Conservation (phyloP, 2,797 vertebrate species). For the Astyanax mexicanus region DNA sequence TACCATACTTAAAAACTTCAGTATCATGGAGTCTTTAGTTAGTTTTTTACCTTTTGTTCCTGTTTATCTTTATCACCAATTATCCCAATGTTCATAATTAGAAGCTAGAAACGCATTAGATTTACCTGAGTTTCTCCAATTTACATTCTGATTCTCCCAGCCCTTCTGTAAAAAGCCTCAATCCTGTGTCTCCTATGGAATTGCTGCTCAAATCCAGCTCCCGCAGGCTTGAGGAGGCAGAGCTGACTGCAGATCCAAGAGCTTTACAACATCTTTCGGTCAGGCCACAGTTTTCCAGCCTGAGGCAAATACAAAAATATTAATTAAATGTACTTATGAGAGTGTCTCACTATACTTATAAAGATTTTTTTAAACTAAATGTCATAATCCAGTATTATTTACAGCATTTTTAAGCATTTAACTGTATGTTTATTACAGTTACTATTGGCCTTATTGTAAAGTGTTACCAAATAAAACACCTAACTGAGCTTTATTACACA, state of each 20-base stretch:
- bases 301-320: slow-evolving; percentile 28
- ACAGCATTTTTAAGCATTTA: too few species aligned
- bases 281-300: slow-evolving; percentile 54
- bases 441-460: too few species aligned
- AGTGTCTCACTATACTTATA: too few species aligned
- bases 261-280: slow-evolving; percentile 52
- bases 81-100: neutral
- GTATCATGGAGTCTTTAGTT: too few species aligned
- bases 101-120: neutral
- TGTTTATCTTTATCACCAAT: neutral
- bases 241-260: slow-evolving; percentile 35
- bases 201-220: slow-evolving; percentile 46
- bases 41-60: too few species aligned
- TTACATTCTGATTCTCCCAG: slow-evolving; percentile 40
- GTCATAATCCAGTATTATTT: too few species aligned
- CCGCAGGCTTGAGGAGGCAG: slow-evolving; percentile 30
- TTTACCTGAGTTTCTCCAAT: slow-evolving; percentile 50
- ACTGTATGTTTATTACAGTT: too few species aligned
- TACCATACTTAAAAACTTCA: too few species aligned
- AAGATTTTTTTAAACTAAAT: too few species aligned
- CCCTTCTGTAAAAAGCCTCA: slow-evolving; percentile 43
- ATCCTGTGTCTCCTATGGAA: slow-evolving; percentile 45
- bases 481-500: neutral
- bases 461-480: too few species aligned
- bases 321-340: too few species aligned